These are phyloP conservation scores for Ictalurus punctatus DNA, from an alignment of 2,113 vertebrate genomes.

Conservation along the genomic window DNA sequence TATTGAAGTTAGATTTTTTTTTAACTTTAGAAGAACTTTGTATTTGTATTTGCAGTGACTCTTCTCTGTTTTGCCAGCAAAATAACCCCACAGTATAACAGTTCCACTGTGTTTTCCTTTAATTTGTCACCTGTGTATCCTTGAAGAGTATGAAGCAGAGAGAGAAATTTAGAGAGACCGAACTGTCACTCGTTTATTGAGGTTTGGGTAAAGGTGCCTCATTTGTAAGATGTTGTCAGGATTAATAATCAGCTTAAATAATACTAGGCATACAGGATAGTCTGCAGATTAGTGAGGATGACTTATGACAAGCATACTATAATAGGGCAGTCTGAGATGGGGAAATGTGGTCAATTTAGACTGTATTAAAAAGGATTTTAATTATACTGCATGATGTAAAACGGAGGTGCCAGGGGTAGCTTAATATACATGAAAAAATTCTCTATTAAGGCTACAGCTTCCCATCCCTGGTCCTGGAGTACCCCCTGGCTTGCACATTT, in stretches of 20 bases:
- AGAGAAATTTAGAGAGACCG: not conserved
- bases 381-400: not conserved
- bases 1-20: not conserved
- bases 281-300: not conserved
- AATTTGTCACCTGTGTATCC: not conserved
- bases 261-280: not conserved
- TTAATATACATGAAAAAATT: not conserved
- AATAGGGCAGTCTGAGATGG: not conserved
- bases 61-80: not conserved
- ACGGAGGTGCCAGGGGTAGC: not conserved
- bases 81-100: not conserved
- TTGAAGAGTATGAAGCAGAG: not conserved
- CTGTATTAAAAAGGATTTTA: conserved; percentile 2
- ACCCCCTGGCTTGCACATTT: not conserved
- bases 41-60: not conserved
- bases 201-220: not conserved
- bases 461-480: not conserved
- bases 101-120: not conserved
- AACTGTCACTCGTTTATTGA: not conserved
- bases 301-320: not conserved
- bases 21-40: not conserved
- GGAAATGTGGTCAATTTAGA: not conserved
- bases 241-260: not conserved
- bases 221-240: not conserved
- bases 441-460: not conserved